Evolutionary conservation across 2,113 vertebrate species (phyloP).

Genomic region (Polypterus bichir): DNA sequence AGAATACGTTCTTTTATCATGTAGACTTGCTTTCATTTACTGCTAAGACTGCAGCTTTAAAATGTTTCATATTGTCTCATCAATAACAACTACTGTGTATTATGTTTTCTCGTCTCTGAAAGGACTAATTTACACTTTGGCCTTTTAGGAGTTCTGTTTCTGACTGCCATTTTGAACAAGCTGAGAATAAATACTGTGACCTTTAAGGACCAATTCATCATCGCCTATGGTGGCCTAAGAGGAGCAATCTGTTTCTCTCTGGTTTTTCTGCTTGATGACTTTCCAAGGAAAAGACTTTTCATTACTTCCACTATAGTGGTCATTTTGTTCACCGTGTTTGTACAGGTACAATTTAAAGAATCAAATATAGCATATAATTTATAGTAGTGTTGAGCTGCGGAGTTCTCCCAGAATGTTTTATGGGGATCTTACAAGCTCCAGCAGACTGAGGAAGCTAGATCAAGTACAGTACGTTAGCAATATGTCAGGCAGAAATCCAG

Average conservation of each 20-base stretch:
- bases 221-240: conserved; percentile 58
- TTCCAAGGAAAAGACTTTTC: conserved; percentile 65
- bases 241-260: conserved; percentile 70
- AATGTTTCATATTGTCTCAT: too few species aligned
- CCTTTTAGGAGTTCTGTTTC: conserved; percentile 52
- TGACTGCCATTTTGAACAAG: conserved; percentile 66
- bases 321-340: conserved; percentile 69
- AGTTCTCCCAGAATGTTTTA: background rate
- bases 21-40: too few species aligned
- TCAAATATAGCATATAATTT: too few species aligned
- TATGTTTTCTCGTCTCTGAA: background rate
- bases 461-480: too few species aligned
- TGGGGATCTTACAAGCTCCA: background rate
- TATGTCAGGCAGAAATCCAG: too few species aligned
- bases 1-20: too few species aligned
- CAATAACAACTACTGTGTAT: too few species aligned
- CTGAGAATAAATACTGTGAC: conserved; percentile 55
- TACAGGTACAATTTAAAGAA: conserved; percentile 44
- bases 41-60: too few species aligned
- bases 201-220: conserved; percentile 67
- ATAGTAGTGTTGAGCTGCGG: too few species aligned
- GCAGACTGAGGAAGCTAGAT: too few species aligned
- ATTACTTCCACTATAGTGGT: conserved; percentile 66
- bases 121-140: background rate
- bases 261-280: conserved; percentile 64